Evolutionary conservation across 2,888 invertebrate genomes (phyloP).

Genomic region (Eilema depressum): DNA sequence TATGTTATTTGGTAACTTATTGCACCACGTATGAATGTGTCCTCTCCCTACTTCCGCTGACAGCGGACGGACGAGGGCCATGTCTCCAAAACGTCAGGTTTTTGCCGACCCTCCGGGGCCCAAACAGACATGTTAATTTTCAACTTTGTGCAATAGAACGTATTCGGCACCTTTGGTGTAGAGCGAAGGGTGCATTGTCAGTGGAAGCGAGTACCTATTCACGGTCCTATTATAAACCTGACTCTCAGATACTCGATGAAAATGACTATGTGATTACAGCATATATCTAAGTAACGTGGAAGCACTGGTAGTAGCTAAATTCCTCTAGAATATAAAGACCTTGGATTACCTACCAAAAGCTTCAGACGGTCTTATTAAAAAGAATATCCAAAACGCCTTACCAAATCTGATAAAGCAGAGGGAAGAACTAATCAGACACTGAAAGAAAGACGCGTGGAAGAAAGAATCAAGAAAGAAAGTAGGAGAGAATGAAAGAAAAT

Average conservation of each 20-base stretch:
- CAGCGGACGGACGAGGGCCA: conserved; percentile 28
- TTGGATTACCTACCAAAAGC: no score
- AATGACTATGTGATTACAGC: no score
- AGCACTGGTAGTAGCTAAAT: no score
- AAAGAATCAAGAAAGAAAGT: no score
- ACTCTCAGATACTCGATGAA: not conserved
- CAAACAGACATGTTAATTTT: conserved; percentile 48
- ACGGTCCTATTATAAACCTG: not conserved
- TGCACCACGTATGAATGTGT: not conserved
- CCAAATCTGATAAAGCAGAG: no score
- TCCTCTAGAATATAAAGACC: no score
- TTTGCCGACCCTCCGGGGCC: conserved; percentile 43
- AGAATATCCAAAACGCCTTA: no score
- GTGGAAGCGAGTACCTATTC: conserved; percentile 15
- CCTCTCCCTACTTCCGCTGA: conserved; percentile 36
- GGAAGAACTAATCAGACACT: no score
- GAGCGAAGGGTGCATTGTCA: conserved; percentile 5
- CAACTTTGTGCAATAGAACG: conserved; percentile 35
- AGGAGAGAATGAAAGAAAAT: no score
- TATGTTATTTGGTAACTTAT: not conserved
- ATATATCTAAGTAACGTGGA: no score
- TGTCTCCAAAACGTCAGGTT: conserved; percentile 44
- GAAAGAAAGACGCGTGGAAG: no score
- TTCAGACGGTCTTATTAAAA: no score
- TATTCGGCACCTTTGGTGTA: conserved; percentile 36